Evolutionary conservation across 2,113 vertebrate genomes (phyloP), one percentile per base, ranked within the genome.

Genomic region (Colistium nudipinnis): DNA sequence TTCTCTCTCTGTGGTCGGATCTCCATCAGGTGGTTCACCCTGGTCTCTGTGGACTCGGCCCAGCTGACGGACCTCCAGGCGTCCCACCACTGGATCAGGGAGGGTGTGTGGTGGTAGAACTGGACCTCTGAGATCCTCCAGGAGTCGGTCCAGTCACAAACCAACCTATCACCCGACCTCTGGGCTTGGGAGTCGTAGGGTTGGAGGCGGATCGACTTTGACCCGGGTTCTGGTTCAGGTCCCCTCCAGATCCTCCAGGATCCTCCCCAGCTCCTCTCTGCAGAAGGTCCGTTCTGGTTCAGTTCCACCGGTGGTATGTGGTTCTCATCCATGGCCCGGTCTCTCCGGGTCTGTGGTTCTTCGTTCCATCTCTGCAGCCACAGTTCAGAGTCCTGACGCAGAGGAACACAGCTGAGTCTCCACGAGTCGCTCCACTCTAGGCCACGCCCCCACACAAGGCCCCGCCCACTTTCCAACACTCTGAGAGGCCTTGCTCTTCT

Each of bases 331-430:
- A 14, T 39, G 4, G 36, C 24, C 38, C 51, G 64, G 24, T 78
- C 33, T 19, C 35, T 30, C 44, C 30, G 20, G 28, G 64, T 39
- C 39, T 51, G 80, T 4, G 60, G 43, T 13, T 24, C 49, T 6
- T 48, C 24, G n/a, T 62, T 41, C 90, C 84, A 92, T 25, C 57
- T 68, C 39, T 84, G 86, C 36, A 87, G 62, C 89, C 88, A 92
- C 2, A 52, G 17, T 27, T 74, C 65, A 7, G 39, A 55, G 1
- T 88, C 70, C 41, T 88, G 90, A 43, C 25, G 20, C 6, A 80
- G 27, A 1, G 70, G 39, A 16, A 49, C 66, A 35, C 62, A 66
- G 10, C 27, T 73, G 20, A 31, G 53, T 56, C 39, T 87, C 86
- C 83, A 89, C 2, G 88, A 87, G 31, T 61, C 38, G 8, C 60